Base-by-base conservation (phyloP, 2,797 vertebrate species). In the Hydrolagus colliei region DNA sequence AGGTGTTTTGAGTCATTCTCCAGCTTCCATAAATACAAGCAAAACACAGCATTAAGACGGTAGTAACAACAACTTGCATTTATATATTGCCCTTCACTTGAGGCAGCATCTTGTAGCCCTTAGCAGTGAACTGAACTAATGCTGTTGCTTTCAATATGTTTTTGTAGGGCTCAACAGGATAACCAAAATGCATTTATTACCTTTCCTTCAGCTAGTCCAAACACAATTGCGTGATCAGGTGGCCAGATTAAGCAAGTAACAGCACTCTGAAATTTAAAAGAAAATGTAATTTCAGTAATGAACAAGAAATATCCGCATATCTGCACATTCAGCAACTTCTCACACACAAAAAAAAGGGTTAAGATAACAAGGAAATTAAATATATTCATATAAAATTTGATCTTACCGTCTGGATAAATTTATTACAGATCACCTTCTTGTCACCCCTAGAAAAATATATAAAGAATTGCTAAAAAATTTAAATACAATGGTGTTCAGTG, bases 361-460 rank as follows among this genome's bases (percentile, higher is more conserved):
- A 20, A 27, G 14, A 85, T 41, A 86, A 62, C 13, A 59, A 87
- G 14, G 20, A 74, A 74, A 27, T 41, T 13, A 27, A 22, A 62
- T 52, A 52, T 63, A 73, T 75, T 74, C 7, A 85, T 11, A 73
- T 68, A 52, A 72, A n/a, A 63, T 78, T 74, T 35, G 14, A 90
- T 86, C 95, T 96, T 93, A 99, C 98, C 72, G 93, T 98, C 92
- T 99, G 97, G 84, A 98, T 94, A 93, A 99, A 98, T 88, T 98
- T 99, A 93, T 98, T 97, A 92, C 96, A 98, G 87, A 99, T 99
- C 74, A 96, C 94, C 88, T 99, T 99, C 93, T 98, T 99, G 89
- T 99, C 97, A 62, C 98, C 97, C 97, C 98, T 99, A 52, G 18
- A 12, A 27, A 65, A 75, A 85, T 18, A 86, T 59, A 86, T 63